Percentiles rank a stretch among this genome's conserved stretches.
phyloP scores from a whole-genome alignment of 2,113 vertebrate species.

The Phaethon lepturus region DNA sequence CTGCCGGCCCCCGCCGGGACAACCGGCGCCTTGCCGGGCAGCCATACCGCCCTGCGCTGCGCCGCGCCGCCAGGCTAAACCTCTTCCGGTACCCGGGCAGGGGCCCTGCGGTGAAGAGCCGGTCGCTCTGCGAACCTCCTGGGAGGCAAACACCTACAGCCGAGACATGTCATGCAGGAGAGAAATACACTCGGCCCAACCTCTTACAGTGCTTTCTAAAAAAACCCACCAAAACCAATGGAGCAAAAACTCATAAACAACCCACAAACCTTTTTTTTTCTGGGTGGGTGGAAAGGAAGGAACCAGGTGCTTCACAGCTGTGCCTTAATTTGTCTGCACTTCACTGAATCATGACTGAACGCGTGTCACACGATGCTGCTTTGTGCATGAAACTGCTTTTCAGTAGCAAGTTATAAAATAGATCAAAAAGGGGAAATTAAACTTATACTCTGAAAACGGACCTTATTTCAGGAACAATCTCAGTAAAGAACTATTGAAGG shows the following conservation, averaged over 20 bases:
- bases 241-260: too few relatives aligned
- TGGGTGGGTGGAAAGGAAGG: too few relatives aligned
- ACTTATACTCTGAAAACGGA: not conserved
- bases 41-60: too few relatives aligned
- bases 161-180: too few relatives aligned
- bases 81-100: not conserved
- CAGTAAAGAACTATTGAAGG: not conserved
- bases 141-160: accelerated
- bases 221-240: not conserved
- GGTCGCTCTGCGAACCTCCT: too few relatives aligned
- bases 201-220: not conserved
- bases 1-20: not conserved
- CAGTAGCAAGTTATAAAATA: not conserved
- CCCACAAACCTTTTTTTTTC: too few relatives aligned
- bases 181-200: accelerated
- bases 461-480: not conserved
- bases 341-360: too few relatives aligned
- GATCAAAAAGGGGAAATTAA: not conserved
- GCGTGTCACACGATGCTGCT: too few relatives aligned
- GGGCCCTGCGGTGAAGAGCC: too few relatives aligned
- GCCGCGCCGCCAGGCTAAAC: too few relatives aligned
- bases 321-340: not conserved
- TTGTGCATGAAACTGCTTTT: not conserved
- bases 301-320: too few relatives aligned
- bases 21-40: not conserved